Conservation (phyloP, 23 tunicate species). For the Phallusia fumigata region DNA sequence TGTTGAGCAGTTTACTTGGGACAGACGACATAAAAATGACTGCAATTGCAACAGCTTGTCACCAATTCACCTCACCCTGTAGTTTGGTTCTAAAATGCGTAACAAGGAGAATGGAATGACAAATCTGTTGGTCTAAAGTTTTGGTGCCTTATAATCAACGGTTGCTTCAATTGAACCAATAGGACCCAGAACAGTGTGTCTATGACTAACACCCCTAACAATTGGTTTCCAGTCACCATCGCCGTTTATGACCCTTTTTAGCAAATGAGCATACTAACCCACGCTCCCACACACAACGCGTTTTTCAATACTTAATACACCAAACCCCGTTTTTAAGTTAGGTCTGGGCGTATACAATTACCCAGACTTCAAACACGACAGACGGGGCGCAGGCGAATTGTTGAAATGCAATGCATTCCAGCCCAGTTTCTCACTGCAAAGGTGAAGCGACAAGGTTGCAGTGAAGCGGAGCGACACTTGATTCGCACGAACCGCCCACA, state of each 20-base stretch:
- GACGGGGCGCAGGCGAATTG: not conserved
- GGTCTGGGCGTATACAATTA: not conserved
- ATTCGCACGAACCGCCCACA: not conserved
- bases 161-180: no score
- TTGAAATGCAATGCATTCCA: constrained; percentile 9
- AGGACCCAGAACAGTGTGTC: no score
- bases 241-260: not conserved
- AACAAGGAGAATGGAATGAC: no score
- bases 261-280: not conserved
- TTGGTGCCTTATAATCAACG: no score
- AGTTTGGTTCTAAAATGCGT: no score
- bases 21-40: not conserved
- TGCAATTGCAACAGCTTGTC: no score
- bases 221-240: not conserved
- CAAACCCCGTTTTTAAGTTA: not conserved
- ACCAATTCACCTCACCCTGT: no score
- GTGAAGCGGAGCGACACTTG: not conserved
- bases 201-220: no score
- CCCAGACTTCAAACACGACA: constrained; percentile 7
- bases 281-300: not conserved
- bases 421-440: constrained; percentile 8
- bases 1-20: not conserved
- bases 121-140: no score
- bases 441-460: not conserved
- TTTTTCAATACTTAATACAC: not conserved